Evolutionary conservation across 2,113 vertebrate species (phyloP).

Genomic region (Climacteris rufus): DNA sequence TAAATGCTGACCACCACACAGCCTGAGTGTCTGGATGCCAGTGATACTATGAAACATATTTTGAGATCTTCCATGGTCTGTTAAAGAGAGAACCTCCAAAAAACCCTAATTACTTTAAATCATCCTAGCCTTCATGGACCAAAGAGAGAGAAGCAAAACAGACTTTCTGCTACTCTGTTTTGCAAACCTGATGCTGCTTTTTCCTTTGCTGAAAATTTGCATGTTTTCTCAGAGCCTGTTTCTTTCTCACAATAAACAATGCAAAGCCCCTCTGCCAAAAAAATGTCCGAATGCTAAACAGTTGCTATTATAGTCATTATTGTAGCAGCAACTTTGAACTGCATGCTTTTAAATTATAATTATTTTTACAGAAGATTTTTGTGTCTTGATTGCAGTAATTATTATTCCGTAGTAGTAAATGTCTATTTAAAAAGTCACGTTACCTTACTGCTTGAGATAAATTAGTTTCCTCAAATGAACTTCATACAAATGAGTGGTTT

Average conservation of each 20-base stretch:
- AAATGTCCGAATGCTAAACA: conserved; percentile 75
- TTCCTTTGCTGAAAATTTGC: conserved; percentile 72
- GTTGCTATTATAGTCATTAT: conserved; percentile 75
- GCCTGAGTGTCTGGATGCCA: neutral
- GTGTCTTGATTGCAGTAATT: conserved; percentile 68
- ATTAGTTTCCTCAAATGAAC: conserved; percentile 45
- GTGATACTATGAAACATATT: neutral
- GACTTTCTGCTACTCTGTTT: conserved; percentile 34
- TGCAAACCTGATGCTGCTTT: conserved; percentile 62
- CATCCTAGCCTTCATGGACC: neutral
- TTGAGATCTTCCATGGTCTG: neutral
- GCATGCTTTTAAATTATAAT: conserved; percentile 71
- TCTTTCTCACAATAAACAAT: conserved; percentile 82
- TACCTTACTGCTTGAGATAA: conserved; percentile 36
- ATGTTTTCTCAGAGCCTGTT: conserved; percentile 77
- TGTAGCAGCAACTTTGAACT: conserved; percentile 70
- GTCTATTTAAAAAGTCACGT: conserved; percentile 52
- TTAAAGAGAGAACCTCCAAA: neutral
- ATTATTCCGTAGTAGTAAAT: conserved; percentile 59
- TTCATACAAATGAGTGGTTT: conserved; percentile 26
- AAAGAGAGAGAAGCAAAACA: neutral
- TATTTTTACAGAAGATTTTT: conserved; percentile 69
- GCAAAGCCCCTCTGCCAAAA: conserved; percentile 72
- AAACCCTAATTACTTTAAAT: neutral
- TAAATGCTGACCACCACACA: neutral